These are phyloP conservation scores for Neostethus bicornis DNA, from an alignment of 2,797 vertebrate species.

Conservation along the genomic window DNA sequence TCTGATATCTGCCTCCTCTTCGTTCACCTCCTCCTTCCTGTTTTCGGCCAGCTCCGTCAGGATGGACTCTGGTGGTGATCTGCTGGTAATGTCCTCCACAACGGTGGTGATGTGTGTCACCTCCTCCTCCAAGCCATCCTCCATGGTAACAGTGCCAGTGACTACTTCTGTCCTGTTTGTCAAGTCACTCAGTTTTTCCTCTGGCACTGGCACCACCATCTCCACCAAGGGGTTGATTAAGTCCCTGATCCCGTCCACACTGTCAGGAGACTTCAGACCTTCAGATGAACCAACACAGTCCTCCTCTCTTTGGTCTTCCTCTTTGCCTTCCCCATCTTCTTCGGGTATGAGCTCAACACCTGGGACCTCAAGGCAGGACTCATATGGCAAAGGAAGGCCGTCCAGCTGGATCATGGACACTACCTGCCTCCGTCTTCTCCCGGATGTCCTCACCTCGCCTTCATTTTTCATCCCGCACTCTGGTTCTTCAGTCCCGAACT, in stretches of 20 bases:
- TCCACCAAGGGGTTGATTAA: slow-evolving; percentile 79
- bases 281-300: rapidly evolving
- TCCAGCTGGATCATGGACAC: slow-evolving; percentile 91
- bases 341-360: slow-evolving; percentile 80
- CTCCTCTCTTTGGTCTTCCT: slow-evolving; percentile 20
- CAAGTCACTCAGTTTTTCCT: slow-evolving; percentile 20
- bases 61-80: slow-evolving; percentile 45
- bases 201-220: slow-evolving; percentile 29
- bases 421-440: slow-evolving; percentile 86
- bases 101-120: slow-evolving; percentile 46
- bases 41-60: slow-evolving; percentile 46
- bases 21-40: slow-evolving; percentile 27
- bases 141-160: slow-evolving; percentile 54
- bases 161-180: slow-evolving; percentile 49
- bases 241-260: slow-evolving; percentile 78
- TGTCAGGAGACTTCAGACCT: slow-evolving; percentile 71
- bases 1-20: slow-evolving; percentile 43
- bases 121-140: slow-evolving; percentile 62
- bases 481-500: slow-evolving; percentile 61
- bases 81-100: slow-evolving; percentile 43
- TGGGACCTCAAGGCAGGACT: slow-evolving; percentile 80
- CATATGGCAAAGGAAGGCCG: slow-evolving; percentile 76
- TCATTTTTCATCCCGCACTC: slow-evolving; percentile 5
- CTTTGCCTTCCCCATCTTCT: slow-evolving; percentile 47
- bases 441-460: slow-evolving; percentile 11